Conservation (phyloP, 1,140 invertebrate species). For the Brachionus rubens region DNA sequence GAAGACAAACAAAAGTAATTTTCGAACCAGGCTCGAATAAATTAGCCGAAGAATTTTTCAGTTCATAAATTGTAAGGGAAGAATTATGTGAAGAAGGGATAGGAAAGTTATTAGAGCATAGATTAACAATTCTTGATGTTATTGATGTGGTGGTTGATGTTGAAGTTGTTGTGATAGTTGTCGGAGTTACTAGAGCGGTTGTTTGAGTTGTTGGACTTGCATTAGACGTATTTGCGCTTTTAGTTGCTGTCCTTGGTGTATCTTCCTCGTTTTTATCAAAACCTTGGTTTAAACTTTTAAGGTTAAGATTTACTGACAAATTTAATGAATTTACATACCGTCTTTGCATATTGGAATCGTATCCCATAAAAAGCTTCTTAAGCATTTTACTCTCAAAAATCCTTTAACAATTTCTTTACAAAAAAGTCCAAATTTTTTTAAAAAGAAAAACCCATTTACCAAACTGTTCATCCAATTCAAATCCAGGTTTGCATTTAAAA, state of each 20-base stretch:
- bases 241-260: neutral
- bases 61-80: neutral
- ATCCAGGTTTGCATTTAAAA: constrained; percentile 34
- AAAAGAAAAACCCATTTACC: neutral
- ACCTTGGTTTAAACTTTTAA: neutral
- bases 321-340: neutral
- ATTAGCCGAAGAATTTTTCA: neutral
- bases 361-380: constrained; percentile 36
- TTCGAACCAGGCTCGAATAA: neutral
- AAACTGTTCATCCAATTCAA: constrained; percentile 8
- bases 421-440: too few species aligned
- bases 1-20: constrained; percentile 16
- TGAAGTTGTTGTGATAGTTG: too few species aligned
- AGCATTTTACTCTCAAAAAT: constrained; percentile 36
- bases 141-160: too few species aligned
- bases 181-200: too few species aligned
- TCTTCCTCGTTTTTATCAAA: neutral
- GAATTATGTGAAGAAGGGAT: neutral
- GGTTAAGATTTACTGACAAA: too few species aligned
- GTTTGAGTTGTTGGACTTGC: too few species aligned
- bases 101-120: neutral
- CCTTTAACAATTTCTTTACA: neutral
- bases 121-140: too few species aligned
- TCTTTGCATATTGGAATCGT: constrained; percentile 14
- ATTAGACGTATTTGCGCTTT: too few species aligned